Conservation (phyloP, 1,140 invertebrate species). For the Tetramorium parvispinum region DNA sequence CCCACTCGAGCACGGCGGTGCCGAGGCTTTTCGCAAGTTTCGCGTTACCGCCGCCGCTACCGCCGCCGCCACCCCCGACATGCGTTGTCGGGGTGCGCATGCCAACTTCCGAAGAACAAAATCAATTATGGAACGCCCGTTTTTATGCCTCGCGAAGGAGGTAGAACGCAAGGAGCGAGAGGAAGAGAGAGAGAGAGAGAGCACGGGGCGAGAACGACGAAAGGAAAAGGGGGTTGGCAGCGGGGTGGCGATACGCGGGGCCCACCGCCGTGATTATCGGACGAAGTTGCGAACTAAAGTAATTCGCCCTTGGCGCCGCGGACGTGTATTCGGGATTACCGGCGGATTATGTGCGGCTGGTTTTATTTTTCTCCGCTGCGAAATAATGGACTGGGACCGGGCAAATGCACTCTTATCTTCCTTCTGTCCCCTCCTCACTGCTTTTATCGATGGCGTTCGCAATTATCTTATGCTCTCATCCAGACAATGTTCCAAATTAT, state of each 20-base stretch:
- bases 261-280: conserved; percentile 70
- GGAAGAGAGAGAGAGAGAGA: neutral
- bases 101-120: conserved; percentile 80
- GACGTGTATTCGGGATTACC: conserved; percentile 70
- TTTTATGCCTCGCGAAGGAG: conserved; percentile 72
- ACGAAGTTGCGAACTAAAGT: conserved; percentile 72
- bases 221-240: conserved; percentile 46
- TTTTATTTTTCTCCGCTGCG: conserved; percentile 62
- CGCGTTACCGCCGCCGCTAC: conserved; percentile 69
- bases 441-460: conserved; percentile 32
- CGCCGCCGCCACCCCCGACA: conserved; percentile 30
- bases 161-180: conserved; percentile 30
- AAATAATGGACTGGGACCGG: conserved; percentile 59
- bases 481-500: neutral
- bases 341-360: conserved; percentile 62
- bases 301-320: conserved; percentile 67
- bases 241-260: conserved; percentile 29
- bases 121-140: conserved; percentile 81
- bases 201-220: conserved; percentile 49
- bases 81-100: conserved; percentile 76
- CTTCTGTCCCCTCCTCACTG: neutral
- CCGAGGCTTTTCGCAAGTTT: conserved; percentile 74
- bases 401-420: conserved; percentile 34
- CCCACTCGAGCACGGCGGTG: conserved; percentile 66
- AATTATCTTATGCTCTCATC: conserved; percentile 47